Conservation (phyloP, 2,888 invertebrate species). For the Hemistola chrysoprasaria region DNA sequence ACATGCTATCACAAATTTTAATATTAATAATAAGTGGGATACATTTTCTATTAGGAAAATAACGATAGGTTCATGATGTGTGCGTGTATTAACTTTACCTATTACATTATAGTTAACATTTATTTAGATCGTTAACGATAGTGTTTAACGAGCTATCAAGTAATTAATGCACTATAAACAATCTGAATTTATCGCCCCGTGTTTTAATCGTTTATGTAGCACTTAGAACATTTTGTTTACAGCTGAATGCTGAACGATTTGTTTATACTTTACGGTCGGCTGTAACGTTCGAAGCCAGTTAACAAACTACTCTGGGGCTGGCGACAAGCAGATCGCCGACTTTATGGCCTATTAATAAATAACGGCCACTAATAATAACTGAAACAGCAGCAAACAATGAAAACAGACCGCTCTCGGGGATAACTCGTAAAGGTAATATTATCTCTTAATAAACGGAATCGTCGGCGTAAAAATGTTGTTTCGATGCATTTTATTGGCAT, state of each 20-base stretch:
- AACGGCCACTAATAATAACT: slow-evolving; percentile 79
- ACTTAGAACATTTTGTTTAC: slow-evolving; percentile 66
- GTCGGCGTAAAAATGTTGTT: slow-evolving; percentile 68
- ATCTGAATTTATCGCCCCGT: slow-evolving; percentile 5
- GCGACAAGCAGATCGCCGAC: slow-evolving; percentile 72
- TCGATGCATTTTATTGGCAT: slow-evolving; percentile 61
- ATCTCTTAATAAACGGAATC: slow-evolving; percentile 78
- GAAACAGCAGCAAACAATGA: slow-evolving; percentile 77
- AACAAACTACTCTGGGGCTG: slow-evolving; percentile 65
- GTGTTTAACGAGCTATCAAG: slow-evolving; percentile 11
- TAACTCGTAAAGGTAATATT: slow-evolving; percentile 78
- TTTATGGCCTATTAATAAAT: slow-evolving; percentile 80
- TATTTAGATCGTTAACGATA: slow-evolving; percentile 9
- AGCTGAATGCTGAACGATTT: slow-evolving; percentile 57
- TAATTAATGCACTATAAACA: slow-evolving; percentile 13
- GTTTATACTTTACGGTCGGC: slow-evolving; percentile 66
- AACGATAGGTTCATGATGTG: too few species aligned
- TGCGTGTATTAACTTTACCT: slow-evolving; percentile 3
- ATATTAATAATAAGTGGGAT: slow-evolving; percentile 26
- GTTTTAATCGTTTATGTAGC: slow-evolving; percentile 39
- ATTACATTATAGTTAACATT: slow-evolving; percentile 4
- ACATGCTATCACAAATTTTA: slow-evolving; percentile 48
- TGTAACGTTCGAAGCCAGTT: slow-evolving; percentile 69
- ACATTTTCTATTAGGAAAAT: too few species aligned
- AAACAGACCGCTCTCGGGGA: slow-evolving; percentile 66